These are phyloP conservation scores for Drosophila testacea DNA, from an alignment of 2,888 invertebrate genomes.

Conservation along the genomic window DNA sequence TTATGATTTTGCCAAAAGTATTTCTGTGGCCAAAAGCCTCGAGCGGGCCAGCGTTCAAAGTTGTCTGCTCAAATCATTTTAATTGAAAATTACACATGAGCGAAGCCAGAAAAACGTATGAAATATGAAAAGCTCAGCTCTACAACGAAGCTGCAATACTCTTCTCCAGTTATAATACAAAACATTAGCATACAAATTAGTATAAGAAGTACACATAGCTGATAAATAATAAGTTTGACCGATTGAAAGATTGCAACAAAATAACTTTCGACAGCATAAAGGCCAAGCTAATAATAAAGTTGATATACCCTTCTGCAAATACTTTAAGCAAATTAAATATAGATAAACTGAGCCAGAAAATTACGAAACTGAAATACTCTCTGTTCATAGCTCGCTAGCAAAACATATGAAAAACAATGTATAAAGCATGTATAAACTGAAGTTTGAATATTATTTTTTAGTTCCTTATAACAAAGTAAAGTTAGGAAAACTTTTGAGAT, in stretches of 20 bases:
- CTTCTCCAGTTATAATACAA: neutral
- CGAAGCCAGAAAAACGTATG: constrained; percentile 63
- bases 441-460: neutral
- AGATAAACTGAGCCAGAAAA: neutral
- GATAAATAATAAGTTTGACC: neutral
- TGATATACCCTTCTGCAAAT: neutral
- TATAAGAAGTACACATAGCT: neutral
- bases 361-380: neutral
- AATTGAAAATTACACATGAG: constrained; percentile 83
- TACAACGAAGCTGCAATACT: constrained; percentile 20
- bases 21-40: constrained; percentile 67
- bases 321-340: neutral
- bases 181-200: neutral
- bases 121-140: constrained; percentile 21
- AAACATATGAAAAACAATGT: neutral
- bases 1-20: constrained; percentile 77
- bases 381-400: neutral
- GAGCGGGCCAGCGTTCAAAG: constrained; percentile 63
- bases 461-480: neutral
- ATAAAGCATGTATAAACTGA: neutral
- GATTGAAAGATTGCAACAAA: neutral
- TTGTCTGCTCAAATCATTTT: constrained; percentile 81
- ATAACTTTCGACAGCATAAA: neutral
- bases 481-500: neutral
- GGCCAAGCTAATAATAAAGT: neutral